Evolutionary conservation across 2,888 invertebrate genomes (phyloP), one percentile per base, ranked within the genome.

Genomic region (Eupithecia subfuscata): DNA sequence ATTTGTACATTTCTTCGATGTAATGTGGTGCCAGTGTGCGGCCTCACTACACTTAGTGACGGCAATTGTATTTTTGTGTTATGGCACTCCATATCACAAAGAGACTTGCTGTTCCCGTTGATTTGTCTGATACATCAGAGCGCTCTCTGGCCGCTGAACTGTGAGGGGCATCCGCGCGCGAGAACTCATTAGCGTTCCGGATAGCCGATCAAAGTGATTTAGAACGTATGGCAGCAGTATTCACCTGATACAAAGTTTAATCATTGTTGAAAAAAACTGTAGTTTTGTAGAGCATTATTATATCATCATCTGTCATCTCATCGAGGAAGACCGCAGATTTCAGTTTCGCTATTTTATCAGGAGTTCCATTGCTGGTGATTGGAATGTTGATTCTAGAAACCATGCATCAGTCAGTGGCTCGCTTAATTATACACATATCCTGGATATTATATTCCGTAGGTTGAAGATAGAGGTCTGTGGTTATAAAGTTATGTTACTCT

Each of bases 141-240:
- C 25, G 25, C 25, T 71, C 67, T 48, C 71, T 68, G 74, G 73
- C 68, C 80, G 85, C 79, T 85, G 87, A 88, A 82, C 88, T 86
- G 86, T 85, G 86, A 83, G 84, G 87, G 81, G 90, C 91, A 94
- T 85, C 91, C 89, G 89, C 88, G 91, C 91, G 92, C 84, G 88
- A 92, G 86, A 91, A 92, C 93, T 92, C 90, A 93, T 94, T 91
- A 93, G 88, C 91, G 89, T 88, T 92, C 92, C 92, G 92, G 92
- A 91, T 92, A 90, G 92, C 90, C 89, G 94, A 94, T 94, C 94
- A 94, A 94, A 94, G 94, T 90, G 90, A 92, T 92, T 91, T 90
- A 89, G 90, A 90, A 90, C 87, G 83, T 89, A 88, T 88, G 82
- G 83, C 60, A 70, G 67, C 63, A 37, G 64, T 69, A 56, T 60